These are phyloP conservation scores for Yasuhikotakia modesta DNA, from an alignment of 2,797 vertebrate genomes.

Conservation along the genomic window DNA sequence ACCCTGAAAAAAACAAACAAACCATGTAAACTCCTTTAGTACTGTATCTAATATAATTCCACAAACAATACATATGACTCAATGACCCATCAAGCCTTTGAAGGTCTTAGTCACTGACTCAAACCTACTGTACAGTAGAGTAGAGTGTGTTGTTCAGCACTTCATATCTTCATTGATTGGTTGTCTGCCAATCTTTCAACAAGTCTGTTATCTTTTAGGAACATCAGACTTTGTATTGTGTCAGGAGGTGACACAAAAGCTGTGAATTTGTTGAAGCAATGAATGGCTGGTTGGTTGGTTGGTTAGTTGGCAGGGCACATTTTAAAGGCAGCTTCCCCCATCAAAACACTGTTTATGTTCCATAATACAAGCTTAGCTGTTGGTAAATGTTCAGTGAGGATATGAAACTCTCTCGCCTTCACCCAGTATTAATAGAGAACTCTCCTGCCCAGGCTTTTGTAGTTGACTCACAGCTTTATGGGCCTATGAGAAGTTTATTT, in stretches of 20 bases:
- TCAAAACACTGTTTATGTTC: constrained; percentile 53
- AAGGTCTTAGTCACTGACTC: neutral
- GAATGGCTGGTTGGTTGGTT: too few relatives aligned
- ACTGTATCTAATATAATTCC: too few relatives aligned
- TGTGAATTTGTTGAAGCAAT: constrained; percentile 33
- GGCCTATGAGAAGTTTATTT: constrained; percentile 1
- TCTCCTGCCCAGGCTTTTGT: neutral
- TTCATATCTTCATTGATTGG: neutral
- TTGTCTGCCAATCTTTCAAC: neutral
- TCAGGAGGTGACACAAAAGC: constrained; percentile 6
- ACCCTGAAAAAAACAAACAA: constrained; percentile 76
- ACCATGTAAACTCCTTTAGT: constrained; percentile 9
- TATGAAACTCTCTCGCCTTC: too few relatives aligned
- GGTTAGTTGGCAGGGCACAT: constrained; percentile 58
- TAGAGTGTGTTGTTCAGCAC: neutral
- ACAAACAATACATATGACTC: too few relatives aligned
- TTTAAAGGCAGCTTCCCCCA: constrained; percentile 73
- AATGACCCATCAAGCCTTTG: too few relatives aligned
- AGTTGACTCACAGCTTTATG: neutral
- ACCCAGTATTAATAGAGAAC: too few relatives aligned
- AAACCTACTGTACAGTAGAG: neutral
- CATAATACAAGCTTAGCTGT: constrained; percentile 2
- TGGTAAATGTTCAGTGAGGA: constrained; percentile 1
- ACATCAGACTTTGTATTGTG: neutral
- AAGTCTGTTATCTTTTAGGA: neutral